Base-by-base conservation (phyloP, 2,797 vertebrate species). In the Onychomys torridus region DNA sequence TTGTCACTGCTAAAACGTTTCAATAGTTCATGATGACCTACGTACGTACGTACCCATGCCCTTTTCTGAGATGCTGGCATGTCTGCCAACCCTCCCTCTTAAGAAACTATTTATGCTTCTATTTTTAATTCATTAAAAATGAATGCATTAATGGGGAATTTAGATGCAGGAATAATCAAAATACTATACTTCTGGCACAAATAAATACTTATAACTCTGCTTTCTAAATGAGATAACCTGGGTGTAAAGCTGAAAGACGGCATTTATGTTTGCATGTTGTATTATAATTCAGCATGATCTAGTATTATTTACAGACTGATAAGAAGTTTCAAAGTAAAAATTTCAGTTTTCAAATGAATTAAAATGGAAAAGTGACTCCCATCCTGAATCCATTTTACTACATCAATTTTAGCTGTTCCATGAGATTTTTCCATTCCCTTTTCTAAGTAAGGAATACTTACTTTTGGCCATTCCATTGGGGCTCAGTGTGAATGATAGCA, bases 71-170 rank as follows among this genome's bases (percentile, higher is more conserved):
- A 93, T 40, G 32, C 75, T 78, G 34, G 25, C 27, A 27, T 90
- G 69, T 59, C 90, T 88, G 67, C 32, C 92, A 95, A 93, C 84
- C 55, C 12, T 78, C 65, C 83, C 29, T 71, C 37, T 91, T 92
- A 92, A 69, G n/a, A 92, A 96, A 93, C 84, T 79, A 91, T 37
- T 92, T 61, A 71, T 57, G 29, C 25, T 71, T 17, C 23, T 79
- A 87, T 46, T 91, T 96, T 92, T 90, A 94, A 84, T 92, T 96
- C 10, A 87, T 79, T 90, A 90, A 90, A 96, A 95, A 88, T 75
- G 86, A 87, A 89, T 77, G 14, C 92, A 89, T 52, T 96, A 79
- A 79, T 37, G 84, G 25, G 40, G 13, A 87, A 81, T n/a, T 52
- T 75, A 52, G 6, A 93, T 52, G 79, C 52, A 81, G 65, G 10